Conservation (phyloP, 2,113 vertebrate genomes). For the Theristicus caerulescens region DNA sequence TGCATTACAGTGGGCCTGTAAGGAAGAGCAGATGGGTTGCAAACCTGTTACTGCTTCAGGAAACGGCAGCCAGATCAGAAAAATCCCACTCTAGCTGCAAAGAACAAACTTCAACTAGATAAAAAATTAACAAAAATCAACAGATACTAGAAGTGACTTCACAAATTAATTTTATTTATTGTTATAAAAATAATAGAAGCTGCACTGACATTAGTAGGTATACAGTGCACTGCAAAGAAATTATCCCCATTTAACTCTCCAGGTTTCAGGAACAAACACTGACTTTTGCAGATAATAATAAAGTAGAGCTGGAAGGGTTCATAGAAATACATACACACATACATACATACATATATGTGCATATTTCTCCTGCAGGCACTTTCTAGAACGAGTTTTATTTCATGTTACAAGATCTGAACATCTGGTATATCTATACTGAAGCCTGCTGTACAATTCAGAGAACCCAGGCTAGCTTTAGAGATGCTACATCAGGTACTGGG, state of each 20-base stretch:
- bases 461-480: background rate
- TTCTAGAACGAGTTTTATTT: background rate
- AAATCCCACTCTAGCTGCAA: background rate
- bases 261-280: background rate
- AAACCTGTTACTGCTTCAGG: background rate
- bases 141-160: background rate
- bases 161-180: background rate
- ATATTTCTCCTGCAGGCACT: background rate
- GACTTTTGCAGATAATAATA: background rate
- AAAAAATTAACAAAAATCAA: background rate
- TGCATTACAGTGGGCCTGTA: fast-evolving
- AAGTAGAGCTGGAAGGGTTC: background rate
- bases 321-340: background rate
- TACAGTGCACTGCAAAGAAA: background rate
- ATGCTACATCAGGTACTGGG: background rate
- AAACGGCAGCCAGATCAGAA: background rate
- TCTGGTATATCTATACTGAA: background rate
- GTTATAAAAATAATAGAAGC: background rate
- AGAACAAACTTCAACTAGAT: background rate
- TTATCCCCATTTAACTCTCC: background rate
- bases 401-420: background rate
- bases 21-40: background rate
- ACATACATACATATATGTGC: too few relatives aligned
- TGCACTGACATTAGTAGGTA: background rate
- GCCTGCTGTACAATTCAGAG: background rate